These are phyloP conservation scores for Mycetomoellerius zeteki DNA, from an alignment of 1,140 invertebrate species.

Conservation along the genomic window DNA sequence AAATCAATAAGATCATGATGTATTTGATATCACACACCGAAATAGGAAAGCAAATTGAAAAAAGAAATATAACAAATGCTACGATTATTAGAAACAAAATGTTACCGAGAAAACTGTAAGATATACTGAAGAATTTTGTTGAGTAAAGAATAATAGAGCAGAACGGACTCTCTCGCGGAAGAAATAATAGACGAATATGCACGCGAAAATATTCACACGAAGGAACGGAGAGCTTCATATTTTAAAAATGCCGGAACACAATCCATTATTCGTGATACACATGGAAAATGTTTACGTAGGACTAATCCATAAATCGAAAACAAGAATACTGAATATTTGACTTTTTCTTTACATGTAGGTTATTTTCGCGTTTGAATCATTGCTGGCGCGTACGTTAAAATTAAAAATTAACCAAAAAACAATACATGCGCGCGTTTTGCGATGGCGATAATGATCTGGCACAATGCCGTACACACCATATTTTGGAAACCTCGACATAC, in stretches of 20 bases:
- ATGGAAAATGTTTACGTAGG: constrained; percentile 10
- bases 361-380: background rate
- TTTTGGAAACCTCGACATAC: constrained; percentile 7
- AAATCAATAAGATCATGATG: background rate
- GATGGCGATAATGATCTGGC: constrained; percentile 14
- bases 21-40: background rate
- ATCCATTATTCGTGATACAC: constrained; percentile 17
- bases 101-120: constrained; percentile 4
- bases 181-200: constrained; percentile 43
- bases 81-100: constrained; percentile 28
- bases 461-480: background rate
- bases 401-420: background rate
- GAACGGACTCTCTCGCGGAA: background rate
- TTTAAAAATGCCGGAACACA: background rate
- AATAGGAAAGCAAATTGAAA: background rate
- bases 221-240: constrained; percentile 46
- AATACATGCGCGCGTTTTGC: background rate
- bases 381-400: background rate
- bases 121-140: constrained; percentile 11
- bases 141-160: constrained; percentile 26
- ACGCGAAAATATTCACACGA: constrained; percentile 40
- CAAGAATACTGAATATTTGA: background rate
- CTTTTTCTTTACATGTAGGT: background rate
- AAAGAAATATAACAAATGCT: background rate
- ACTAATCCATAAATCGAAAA: constrained; percentile 19